phyloP scores from a whole-genome alignment of 1,140 invertebrate genomes.

The Drosophila persimilis region DNA sequence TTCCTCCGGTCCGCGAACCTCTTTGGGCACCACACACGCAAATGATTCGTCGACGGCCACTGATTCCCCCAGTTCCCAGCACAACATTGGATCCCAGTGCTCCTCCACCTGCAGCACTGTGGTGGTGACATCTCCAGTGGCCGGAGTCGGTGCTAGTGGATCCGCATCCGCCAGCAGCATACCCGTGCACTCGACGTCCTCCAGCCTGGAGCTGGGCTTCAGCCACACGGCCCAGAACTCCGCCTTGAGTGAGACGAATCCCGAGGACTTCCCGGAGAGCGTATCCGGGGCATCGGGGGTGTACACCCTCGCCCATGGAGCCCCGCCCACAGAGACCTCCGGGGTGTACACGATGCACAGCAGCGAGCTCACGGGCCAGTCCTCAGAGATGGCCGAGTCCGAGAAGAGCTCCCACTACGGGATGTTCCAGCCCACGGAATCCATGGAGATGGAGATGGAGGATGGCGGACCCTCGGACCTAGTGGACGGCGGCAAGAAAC shows the following conservation, averaged over 20 bases:
- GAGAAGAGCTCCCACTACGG: constrained; percentile 84
- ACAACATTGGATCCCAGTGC: constrained; percentile 88
- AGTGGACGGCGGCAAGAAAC: constrained; percentile 59
- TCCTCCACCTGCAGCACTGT: constrained; percentile 92
- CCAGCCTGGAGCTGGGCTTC: constrained; percentile 90
- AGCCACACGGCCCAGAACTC: constrained; percentile 93
- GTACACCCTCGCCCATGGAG: constrained; percentile 84
- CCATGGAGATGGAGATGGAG: constrained; percentile 1
- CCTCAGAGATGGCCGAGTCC: constrained; percentile 81
- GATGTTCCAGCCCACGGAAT: constrained; percentile 83
- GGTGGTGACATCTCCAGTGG: constrained; percentile 85
- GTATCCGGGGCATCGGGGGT: constrained; percentile 76
- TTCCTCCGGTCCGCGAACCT: constrained; percentile 26
- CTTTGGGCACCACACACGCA: constrained; percentile 4
- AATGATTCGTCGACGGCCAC: constrained; percentile 71
- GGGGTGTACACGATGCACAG: constrained; percentile 90
- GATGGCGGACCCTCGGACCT: constrained; percentile 45
- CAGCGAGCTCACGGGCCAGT: constrained; percentile 85
- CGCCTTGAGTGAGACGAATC: constrained; percentile 86
- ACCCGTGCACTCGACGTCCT: constrained; percentile 85
- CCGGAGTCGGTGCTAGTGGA: background rate
- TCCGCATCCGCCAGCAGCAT: constrained; percentile 83
- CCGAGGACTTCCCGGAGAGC: constrained; percentile 85
- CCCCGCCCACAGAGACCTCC: constrained; percentile 89
- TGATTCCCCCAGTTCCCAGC: constrained; percentile 79